A percentile compares a stretch with the other conserved stretches of the same genome.
Conservation (phyloP, 2,797 vertebrate genomes). For the Mareca penelope region DNA sequence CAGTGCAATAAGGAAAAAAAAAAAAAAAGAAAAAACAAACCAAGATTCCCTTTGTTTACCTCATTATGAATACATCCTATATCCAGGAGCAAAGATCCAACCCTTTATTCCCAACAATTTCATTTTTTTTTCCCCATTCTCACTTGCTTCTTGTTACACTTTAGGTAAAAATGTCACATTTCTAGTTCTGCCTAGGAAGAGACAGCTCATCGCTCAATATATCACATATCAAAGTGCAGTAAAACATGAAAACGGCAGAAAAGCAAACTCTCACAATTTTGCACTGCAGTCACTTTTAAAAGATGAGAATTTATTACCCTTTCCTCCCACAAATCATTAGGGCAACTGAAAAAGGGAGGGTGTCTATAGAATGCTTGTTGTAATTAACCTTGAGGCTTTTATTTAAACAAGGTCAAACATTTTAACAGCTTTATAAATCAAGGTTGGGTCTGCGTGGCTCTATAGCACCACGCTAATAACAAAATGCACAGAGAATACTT, state of each 20-base stretch:
- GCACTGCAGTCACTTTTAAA: conserved; percentile 16
- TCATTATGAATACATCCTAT: conserved; percentile 72
- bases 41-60: conserved; percentile 71
- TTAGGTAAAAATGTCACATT: conserved; percentile 44
- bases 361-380: not conserved
- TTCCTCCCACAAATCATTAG: conserved; percentile 35
- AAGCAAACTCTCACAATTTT: conserved; percentile 14
- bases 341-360: conserved; percentile 26
- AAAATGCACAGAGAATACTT: conserved; percentile 36
- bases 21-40: not conserved
- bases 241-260: conserved; percentile 4
- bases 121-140: not conserved
- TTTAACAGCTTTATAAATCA: conserved; percentile 58
- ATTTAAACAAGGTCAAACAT: conserved; percentile 65
- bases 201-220: not conserved
- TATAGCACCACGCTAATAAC: not conserved
- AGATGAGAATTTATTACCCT: conserved; percentile 24
- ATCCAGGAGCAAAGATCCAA: conserved; percentile 40
- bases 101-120: conserved; percentile 22
- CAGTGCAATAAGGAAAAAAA: conserved; percentile 51
- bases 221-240: conserved; percentile 50
- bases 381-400: conserved; percentile 65
- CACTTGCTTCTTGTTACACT: conserved; percentile 12
- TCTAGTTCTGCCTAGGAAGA: not conserved
- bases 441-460: conserved; percentile 1